Percentiles rank a stretch among this genome's conserved stretches.
phyloP scores from a whole-genome alignment of 2,797 vertebrate genomes.

The Lagothrix lagotricha region DNA sequence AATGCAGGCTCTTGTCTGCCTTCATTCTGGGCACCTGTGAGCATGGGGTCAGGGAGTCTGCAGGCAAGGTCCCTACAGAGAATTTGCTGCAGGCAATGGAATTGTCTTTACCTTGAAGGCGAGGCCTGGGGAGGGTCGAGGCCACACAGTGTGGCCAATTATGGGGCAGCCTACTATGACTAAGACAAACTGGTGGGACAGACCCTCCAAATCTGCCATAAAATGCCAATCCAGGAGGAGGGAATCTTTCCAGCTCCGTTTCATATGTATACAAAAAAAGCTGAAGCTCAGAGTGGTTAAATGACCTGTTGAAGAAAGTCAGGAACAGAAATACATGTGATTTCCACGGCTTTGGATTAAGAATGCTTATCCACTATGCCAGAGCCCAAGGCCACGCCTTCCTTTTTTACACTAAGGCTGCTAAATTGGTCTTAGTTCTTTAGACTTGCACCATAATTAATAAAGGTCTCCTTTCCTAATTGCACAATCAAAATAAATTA shows the following conservation, averaged over 20 bases:
- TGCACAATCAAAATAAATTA: constrained; percentile 86
- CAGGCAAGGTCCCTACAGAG: neutral
- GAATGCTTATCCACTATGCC: neutral
- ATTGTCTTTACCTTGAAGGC: neutral
- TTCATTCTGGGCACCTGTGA: neutral
- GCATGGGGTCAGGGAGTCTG: neutral
- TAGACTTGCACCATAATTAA: constrained; percentile 80
- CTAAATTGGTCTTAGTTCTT: constrained; percentile 81
- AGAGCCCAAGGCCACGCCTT: constrained; percentile 40
- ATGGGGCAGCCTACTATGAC: neutral
- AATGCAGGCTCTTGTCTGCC: neutral
- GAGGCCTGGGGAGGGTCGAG: neutral
- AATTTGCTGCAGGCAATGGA: neutral
- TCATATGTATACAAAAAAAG: neutral
- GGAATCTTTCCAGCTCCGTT: neutral
- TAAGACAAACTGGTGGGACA: neutral
- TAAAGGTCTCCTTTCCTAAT: constrained; percentile 85
- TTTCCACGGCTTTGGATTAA: neutral
- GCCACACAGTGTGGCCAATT: neutral
- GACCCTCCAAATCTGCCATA: neutral
- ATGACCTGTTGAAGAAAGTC: neutral
- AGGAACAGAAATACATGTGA: neutral
- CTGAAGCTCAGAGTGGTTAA: neutral
- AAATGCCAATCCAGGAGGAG: neutral
- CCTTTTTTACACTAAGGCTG: constrained; percentile 67